Evolutionary conservation across 2,113 vertebrate genomes (phyloP).

Genomic region (Lipophrys pholis): DNA sequence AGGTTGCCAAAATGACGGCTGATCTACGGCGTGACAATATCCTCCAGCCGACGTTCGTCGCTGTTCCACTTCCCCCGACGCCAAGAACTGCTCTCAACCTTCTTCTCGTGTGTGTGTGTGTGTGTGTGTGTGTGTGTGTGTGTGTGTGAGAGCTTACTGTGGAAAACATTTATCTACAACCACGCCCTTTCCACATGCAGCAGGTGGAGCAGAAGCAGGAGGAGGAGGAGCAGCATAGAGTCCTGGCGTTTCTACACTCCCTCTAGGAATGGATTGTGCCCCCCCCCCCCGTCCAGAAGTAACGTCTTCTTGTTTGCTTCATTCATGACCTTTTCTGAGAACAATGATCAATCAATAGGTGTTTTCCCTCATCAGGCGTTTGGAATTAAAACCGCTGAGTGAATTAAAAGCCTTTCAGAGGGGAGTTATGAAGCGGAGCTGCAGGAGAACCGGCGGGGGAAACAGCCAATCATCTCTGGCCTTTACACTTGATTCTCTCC

Average conservation of each 20-base stretch:
- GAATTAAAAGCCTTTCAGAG: conserved; percentile 64
- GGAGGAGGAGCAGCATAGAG: conserved; percentile 50
- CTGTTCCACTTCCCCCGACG: not conserved
- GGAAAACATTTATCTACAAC: too few species aligned
- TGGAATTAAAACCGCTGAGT: conserved; percentile 75
- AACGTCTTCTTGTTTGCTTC: conserved; percentile 56
- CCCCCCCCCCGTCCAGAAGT: conserved; percentile 67
- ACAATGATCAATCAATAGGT: conserved; percentile 81
- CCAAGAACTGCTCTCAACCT: too few species aligned
- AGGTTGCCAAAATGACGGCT: conserved; percentile 33
- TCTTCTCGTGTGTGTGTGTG: conserved; percentile 15
- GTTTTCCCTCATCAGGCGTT: conserved; percentile 72
- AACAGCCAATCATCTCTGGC: conserved; percentile 45
- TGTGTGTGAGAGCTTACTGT: too few species aligned
- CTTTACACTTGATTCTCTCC: conserved; percentile 3
- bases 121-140: conserved; percentile 14
- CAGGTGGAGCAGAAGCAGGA: conserved; percentile 16
- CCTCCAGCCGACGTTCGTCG: not conserved
- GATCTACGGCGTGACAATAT: conserved; percentile 34
- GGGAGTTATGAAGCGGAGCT: conserved; percentile 55
- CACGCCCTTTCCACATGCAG: too few species aligned
- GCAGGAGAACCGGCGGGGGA: conserved; percentile 27
- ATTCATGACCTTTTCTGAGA: conserved; percentile 81
- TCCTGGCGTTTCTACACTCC: conserved; percentile 13
- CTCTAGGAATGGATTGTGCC: conserved; percentile 2